A percentile compares a stretch with the other conserved stretches of the same genome.
These are phyloP conservation scores for Leuciscus idus DNA, from an alignment of 2,113 vertebrate species.

Conservation along the genomic window DNA sequence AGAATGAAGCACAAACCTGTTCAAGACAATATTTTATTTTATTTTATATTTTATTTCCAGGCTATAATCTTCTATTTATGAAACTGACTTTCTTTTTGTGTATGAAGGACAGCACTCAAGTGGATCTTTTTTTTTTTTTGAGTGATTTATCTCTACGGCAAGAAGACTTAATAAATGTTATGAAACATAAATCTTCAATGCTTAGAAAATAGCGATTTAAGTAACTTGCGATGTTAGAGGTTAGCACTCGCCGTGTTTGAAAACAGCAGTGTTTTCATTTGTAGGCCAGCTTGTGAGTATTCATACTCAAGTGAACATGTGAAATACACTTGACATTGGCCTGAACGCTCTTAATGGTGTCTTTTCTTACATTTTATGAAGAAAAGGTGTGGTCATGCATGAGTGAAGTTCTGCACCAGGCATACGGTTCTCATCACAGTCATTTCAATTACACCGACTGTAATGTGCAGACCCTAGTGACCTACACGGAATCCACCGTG, in stretches of 20 bases:
- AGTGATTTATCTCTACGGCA: background rate
- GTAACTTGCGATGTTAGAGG: background rate
- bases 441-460: slow-evolving; percentile 22
- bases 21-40: no score
- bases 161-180: background rate
- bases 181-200: background rate
- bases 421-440: slow-evolving; percentile 3
- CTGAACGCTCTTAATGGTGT: background rate
- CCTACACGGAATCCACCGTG: slow-evolving; percentile 6
- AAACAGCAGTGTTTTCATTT: background rate
- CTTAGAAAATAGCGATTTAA: background rate
- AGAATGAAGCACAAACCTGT: no score
- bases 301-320: background rate
- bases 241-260: background rate
- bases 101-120: background rate
- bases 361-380: background rate
- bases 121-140: background rate
- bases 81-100: background rate
- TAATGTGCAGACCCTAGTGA: slow-evolving; percentile 15
- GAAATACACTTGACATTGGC: background rate
- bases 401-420: background rate
- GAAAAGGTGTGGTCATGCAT: slow-evolving; percentile 2
- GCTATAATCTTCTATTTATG: no score
- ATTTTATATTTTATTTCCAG: no score
- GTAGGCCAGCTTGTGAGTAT: background rate